Evolutionary conservation across 1,140 invertebrate genomes (phyloP), one percentile per base, ranked within the genome.

Genomic region (Physella acuta): DNA sequence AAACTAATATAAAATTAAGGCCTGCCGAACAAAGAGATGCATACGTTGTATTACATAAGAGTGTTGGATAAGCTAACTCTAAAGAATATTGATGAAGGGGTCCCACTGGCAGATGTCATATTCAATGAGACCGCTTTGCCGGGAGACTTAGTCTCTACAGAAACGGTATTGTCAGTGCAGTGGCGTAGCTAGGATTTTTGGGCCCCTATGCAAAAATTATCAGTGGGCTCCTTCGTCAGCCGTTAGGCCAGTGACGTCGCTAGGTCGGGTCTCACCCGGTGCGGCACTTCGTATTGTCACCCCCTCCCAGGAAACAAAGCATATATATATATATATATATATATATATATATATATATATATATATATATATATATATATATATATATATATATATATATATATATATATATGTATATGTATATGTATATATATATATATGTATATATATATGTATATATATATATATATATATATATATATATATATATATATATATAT

Each of bases 341-440:
- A 37, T 36, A 37, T 24, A 37, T 60, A 37, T 24, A 37, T 60
- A 37, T 24, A 37, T 60, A 37, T 24, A 37, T 60, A 37, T 24
- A 36, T 69, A 53, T 26, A 20, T 52, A 51, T n/a, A 34, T 69
- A 36, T 28, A 49, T 59, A 49, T 31, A 49, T 55, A 59, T n/a
- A 56, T 60, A 34, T 28, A 34, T 30, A 30, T 30, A 33, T 31
- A 31, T 56, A 55, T 56, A 31, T 28, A 49, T 61, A 24, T 33
- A 33, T 59, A 37, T 31, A 49, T 55, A 39, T 28, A 51, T 65
- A 37, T 30, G 26, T 33, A 52, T 3, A n/a, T 34, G 0, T 24
- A 28, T 49, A 20, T 31, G 17, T 28, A 44, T 26, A 33, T 33
- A 52, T 56, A 37, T 24, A 51, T 63, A 44, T 17, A n/a, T 56